Evolutionary conservation across 2,888 invertebrate species (phyloP).

Genomic region (Philereme transversata): DNA sequence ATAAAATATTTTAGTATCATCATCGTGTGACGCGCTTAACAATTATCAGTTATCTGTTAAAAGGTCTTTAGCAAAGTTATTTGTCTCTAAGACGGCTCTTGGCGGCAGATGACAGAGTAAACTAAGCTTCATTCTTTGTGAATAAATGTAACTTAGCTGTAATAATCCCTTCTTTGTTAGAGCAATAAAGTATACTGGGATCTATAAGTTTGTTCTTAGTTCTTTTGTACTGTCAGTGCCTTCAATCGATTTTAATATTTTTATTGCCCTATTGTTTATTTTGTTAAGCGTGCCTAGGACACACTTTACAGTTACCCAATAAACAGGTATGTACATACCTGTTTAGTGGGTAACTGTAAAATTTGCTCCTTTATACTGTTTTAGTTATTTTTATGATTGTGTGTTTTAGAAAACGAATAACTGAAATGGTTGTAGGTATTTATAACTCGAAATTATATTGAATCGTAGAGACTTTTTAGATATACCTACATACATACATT

Average conservation of each 20-base stretch:
- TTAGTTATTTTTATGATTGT: too few relatives aligned
- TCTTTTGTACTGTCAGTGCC: slow-evolving; percentile 11
- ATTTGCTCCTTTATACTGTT: background rate
- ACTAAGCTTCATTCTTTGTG: slow-evolving; percentile 3
- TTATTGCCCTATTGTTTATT: slow-evolving; percentile 14
- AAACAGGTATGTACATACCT: background rate
- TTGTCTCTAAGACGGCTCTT: slow-evolving; percentile 1
- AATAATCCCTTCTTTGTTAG: slow-evolving; percentile 27
- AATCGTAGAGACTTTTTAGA: too few relatives aligned
- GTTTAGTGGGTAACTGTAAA: background rate
- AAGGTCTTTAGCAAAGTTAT: slow-evolving; percentile 12
- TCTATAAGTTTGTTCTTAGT: slow-evolving; percentile 5
- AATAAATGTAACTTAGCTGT: slow-evolving; percentile 14
- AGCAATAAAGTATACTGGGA: slow-evolving; percentile 11
- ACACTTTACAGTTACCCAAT: too few relatives aligned
- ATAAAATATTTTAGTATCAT: too few relatives aligned
- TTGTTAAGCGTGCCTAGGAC: slow-evolving; percentile 22
- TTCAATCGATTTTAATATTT: slow-evolving; percentile 15
- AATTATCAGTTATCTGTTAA: slow-evolving; percentile 12
- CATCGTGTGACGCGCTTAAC: too few relatives aligned
- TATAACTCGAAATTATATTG: too few relatives aligned
- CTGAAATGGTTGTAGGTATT: too few relatives aligned
- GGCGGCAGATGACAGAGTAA: slow-evolving; percentile 28
- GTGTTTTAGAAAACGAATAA: too few relatives aligned
- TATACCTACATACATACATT: too few relatives aligned